Evolutionary conservation across 2,888 invertebrate species (phyloP).

Genomic region (Pyrochroa serraticornis): DNA sequence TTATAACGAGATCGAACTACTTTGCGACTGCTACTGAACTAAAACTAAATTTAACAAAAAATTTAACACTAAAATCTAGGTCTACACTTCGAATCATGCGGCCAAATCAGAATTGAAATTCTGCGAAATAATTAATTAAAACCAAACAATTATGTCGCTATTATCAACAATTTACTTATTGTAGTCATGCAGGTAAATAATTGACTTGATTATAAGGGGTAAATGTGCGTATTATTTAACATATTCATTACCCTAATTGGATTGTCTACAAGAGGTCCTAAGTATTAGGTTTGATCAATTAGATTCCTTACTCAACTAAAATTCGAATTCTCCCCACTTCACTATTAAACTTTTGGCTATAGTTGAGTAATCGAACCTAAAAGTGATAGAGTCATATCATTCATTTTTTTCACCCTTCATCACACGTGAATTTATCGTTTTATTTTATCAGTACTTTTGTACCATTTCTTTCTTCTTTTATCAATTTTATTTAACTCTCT

Average conservation of each 20-base stretch:
- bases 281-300: background rate
- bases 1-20: slow-evolving; percentile 74
- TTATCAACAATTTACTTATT: slow-evolving; percentile 8
- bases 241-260: slow-evolving; percentile 2
- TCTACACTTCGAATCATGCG: slow-evolving; percentile 3
- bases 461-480: too few species aligned
- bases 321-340: background rate
- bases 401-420: too few species aligned
- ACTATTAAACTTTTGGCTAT: too few species aligned
- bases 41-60: slow-evolving; percentile 31
- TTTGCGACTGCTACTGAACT: background rate
- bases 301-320: background rate
- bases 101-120: slow-evolving; percentile 11
- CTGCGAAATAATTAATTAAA: too few species aligned
- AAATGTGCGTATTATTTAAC: slow-evolving; percentile 23
- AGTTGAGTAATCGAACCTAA: too few species aligned
- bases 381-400: too few species aligned
- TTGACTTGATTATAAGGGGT: slow-evolving; percentile 32
- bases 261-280: slow-evolving; percentile 19
- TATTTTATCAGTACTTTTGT: too few species aligned
- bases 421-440: too few species aligned
- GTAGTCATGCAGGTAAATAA: slow-evolving; percentile 29
- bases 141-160: too few species aligned
- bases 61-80: slow-evolving; percentile 43
- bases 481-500: too few species aligned